A percentile compares a stretch with the other conserved stretches of the same genome.
Evolutionary conservation across 2,113 vertebrate genomes (phyloP).

Genomic region (Campylorhamphus procurvoides): DNA sequence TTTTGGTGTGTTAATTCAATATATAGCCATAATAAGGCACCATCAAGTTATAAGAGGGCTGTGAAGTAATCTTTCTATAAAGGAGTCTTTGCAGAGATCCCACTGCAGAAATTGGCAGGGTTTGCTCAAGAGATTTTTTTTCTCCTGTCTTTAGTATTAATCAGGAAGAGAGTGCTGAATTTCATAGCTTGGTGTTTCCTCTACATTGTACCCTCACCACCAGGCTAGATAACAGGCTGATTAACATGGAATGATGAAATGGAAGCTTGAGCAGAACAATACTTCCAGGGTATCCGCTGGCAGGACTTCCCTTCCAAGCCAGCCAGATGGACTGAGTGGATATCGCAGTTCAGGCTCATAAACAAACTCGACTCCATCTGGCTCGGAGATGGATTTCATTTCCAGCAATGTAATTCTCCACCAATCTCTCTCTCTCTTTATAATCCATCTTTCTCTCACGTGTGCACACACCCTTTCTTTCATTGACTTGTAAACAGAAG

Average conservation of each 20-base stretch:
- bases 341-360: not conserved
- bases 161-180: not conserved
- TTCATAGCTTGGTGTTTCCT: not conserved
- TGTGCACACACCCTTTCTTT: not conserved
- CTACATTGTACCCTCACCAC: rapidly evolving
- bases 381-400: conserved; percentile 2
- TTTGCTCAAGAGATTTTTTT: not conserved
- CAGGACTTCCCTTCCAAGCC: not conserved
- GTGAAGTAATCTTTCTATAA: not conserved
- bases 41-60: not conserved
- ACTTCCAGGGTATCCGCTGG: not conserved
- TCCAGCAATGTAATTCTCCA: not conserved
- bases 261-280: not conserved
- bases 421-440: not conserved
- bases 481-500: not conserved
- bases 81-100: not conserved
- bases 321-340: conserved; percentile 22
- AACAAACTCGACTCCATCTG: conserved; percentile 38
- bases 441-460: not conserved
- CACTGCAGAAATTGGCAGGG: not conserved
- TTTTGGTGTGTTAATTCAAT: not conserved
- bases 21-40: not conserved
- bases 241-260: not conserved
- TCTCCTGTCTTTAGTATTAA: not conserved
- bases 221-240: not conserved